These are phyloP conservation scores for Malacoraja senta DNA, from an alignment of 2,797 vertebrate genomes.

Conservation along the genomic window DNA sequence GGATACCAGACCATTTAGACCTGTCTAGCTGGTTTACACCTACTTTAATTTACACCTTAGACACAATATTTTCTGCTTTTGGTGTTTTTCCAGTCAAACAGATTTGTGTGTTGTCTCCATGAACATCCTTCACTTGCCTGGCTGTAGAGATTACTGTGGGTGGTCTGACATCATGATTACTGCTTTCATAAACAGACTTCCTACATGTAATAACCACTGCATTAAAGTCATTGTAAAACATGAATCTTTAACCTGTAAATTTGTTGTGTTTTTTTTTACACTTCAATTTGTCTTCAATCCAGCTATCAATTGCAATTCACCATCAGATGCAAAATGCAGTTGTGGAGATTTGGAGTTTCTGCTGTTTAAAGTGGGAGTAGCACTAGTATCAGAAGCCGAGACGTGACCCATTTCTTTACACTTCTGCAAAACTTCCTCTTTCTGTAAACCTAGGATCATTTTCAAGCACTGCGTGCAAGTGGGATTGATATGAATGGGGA, in stretches of 20 bases:
- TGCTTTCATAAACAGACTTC: background rate
- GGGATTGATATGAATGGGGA: too few relatives aligned
- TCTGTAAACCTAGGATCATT: background rate
- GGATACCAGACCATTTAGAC: background rate
- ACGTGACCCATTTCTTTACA: background rate
- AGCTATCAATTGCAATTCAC: background rate
- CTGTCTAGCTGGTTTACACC: too few relatives aligned
- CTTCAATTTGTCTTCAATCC: background rate
- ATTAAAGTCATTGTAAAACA: background rate
- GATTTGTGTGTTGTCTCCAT: background rate
- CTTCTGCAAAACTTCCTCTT: background rate
- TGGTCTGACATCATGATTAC: background rate
- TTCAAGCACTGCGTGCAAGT: too few relatives aligned
- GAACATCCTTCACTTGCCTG: background rate
- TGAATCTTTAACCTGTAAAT: background rate
- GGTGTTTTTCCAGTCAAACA: background rate
- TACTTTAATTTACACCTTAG: background rate
- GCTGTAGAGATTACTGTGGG: background rate
- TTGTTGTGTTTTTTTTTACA: background rate
- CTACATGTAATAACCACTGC: background rate
- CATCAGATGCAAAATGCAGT: background rate
- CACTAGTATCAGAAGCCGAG: background rate
- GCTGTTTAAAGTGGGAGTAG: background rate
- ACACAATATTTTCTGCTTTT: background rate
- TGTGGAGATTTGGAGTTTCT: background rate